These are phyloP conservation scores for Myanophis thanlyinensis DNA, from an alignment of 2,113 vertebrate genomes.

Conservation along the genomic window DNA sequence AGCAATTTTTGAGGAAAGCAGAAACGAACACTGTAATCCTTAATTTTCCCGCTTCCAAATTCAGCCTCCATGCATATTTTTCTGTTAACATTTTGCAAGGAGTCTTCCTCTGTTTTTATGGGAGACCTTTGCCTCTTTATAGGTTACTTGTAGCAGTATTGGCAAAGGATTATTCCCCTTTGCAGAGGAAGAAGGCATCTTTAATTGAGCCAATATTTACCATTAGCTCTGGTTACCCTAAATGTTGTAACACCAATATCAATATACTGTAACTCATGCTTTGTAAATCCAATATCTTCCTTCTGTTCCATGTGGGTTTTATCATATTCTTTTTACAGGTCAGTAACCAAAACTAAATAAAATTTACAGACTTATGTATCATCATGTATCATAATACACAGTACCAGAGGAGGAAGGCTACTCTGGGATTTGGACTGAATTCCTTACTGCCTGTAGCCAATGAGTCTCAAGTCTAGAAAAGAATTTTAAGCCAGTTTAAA, in stretches of 20 bases:
- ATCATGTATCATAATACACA: too few relatives aligned
- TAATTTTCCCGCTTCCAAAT: neutral
- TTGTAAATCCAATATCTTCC: neutral
- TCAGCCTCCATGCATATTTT: neutral
- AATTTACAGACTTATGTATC: too few relatives aligned
- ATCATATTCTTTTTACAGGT: too few relatives aligned
- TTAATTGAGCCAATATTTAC: neutral
- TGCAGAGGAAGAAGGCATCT: neutral
- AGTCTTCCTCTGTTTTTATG: neutral
- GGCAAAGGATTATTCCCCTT: neutral
- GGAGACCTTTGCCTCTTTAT: neutral
- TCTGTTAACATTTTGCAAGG: neutral
- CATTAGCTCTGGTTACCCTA: neutral
- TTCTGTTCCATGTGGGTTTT: too few relatives aligned
- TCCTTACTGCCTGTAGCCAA: too few relatives aligned
- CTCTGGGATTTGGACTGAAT: too few relatives aligned
- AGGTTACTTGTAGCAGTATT: neutral
- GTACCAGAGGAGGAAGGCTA: too few relatives aligned
- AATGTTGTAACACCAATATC: neutral
- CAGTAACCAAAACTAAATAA: too few relatives aligned
- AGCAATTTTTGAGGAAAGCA: neutral
- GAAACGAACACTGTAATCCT: neutral
- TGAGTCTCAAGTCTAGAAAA: too few relatives aligned
- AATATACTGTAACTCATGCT: neutral
- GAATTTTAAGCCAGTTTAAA: too few relatives aligned